Base-by-base conservation (phyloP, 2,888 invertebrate genomes). In the Tineola bisselliella region DNA sequence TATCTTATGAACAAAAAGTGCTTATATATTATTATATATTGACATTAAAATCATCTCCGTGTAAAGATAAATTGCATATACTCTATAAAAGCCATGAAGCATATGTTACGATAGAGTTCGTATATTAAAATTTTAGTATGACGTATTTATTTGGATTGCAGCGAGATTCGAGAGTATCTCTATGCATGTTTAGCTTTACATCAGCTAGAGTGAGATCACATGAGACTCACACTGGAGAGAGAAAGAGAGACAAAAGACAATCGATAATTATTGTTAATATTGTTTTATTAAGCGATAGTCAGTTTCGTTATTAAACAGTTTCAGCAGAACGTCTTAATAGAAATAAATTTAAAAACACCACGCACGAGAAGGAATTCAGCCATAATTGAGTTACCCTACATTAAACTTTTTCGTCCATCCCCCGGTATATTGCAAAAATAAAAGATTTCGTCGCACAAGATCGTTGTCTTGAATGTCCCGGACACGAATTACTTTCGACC, bases 331-430 rank as follows among this genome's bases (percentile, higher is more conserved):
- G 2, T 6, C 25, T n/a, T 38, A 19, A 56, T 56, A 56, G n/a
- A 56, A 6, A 56, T 25, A 56, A 56, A 60, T 44, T 60, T 30
- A 13, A 44, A 17, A 8, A 30, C 60, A 13, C 15, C 71, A 71
- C 72, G 72, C 70, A 69, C 75, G 74, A 67, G 67, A 66, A 69
- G 6, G 68, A 71, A 70, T 69, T 69, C 65, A 63, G 69, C 15
- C 60, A 33, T 77, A 79, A 81, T 76, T 76, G 76, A 77, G 79
- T 79, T 78, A 77, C 76, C 77, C 77, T 73, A 75, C 79, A 79
- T 79, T 79, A 77, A 81, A 81, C 77, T 77, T 76, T 71, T 77
- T 58, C 58, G 10, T 58, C 58, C 8, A n/a, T 17, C 17, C 19
- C 11, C 18, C 25, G 15, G 12, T 76, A 79, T 75, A 78, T 75